A percentile compares a stretch with the other conserved stretches of the same genome.
These are phyloP conservation scores for Paraplagusia blochii DNA, from an alignment of 2,113 vertebrate genomes.

Conservation along the genomic window DNA sequence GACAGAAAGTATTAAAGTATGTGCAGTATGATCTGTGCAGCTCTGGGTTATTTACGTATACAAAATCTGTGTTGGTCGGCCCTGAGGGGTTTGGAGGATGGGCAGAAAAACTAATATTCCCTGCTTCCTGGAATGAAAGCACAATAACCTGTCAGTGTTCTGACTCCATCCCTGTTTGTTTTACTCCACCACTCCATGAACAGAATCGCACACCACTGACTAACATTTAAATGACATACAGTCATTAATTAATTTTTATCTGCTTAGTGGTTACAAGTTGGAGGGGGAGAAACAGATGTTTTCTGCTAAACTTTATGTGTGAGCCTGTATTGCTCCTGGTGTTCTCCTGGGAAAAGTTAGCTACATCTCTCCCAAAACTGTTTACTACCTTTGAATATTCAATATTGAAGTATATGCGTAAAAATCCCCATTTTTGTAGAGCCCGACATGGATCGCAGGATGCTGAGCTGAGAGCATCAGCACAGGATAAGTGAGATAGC, in stretches of 20 bases:
- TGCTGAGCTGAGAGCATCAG: constrained; percentile 38
- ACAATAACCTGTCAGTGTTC: constrained; percentile 4
- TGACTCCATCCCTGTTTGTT: neutral
- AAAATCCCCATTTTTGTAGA: neutral
- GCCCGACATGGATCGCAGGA: constrained; percentile 54
- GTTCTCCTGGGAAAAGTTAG: too few relatives aligned
- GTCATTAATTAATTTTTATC: too few relatives aligned
- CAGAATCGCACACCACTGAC: too few relatives aligned
- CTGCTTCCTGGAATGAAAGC: constrained; percentile 9
- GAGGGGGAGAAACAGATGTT: too few relatives aligned
- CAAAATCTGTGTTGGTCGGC: neutral
- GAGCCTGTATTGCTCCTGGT: too few relatives aligned
- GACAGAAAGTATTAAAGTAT: neutral
- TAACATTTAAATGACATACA: too few relatives aligned
- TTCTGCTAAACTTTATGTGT: too few relatives aligned
- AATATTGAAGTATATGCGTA: too few relatives aligned
- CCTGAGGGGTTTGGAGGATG: neutral
- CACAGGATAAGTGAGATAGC: neutral
- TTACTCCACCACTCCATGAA: too few relatives aligned
- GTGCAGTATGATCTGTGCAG: neutral
- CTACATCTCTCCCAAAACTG: too few relatives aligned
- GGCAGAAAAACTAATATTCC: neutral
- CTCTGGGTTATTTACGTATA: constrained; percentile 1
- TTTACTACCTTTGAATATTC: too few relatives aligned
- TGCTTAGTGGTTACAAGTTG: too few relatives aligned